Evolutionary conservation across 2,113 vertebrate genomes (phyloP).

Genomic region (Amphiprion percula): DNA sequence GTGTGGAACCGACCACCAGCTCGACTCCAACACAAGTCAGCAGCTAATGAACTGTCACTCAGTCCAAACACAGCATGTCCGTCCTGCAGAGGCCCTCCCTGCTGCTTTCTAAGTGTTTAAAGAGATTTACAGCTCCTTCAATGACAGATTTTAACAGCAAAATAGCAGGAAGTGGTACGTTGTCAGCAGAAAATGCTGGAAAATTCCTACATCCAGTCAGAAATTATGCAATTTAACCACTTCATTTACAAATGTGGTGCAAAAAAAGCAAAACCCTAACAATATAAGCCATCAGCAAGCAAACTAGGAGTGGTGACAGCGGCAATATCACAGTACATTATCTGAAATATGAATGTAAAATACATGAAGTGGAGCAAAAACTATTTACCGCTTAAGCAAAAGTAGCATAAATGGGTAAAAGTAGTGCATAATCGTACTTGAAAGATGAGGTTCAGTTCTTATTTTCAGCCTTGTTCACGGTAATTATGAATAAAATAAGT

Average conservation of each 20-base stretch:
- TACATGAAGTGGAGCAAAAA: too few relatives aligned
- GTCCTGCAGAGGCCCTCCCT: constrained; percentile 12
- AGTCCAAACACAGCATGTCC: constrained; percentile 21
- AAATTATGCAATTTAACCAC: background rate
- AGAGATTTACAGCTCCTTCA: background rate
- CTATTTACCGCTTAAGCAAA: too few relatives aligned
- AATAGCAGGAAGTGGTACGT: too few relatives aligned
- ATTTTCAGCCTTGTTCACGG: too few relatives aligned
- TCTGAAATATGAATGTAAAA: too few relatives aligned
- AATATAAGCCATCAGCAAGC: too few relatives aligned
- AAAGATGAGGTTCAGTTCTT: too few relatives aligned
- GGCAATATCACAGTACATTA: too few relatives aligned
- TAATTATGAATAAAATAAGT: too few relatives aligned
- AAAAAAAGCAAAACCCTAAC: background rate
- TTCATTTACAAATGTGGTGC: background rate
- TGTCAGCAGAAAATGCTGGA: background rate
- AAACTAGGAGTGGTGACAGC: too few relatives aligned
- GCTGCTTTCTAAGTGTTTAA: background rate
- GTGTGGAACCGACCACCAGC: constrained; percentile 57
- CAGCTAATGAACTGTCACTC: constrained; percentile 56
- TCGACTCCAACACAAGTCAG: constrained; percentile 28
- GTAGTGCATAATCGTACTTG: too few relatives aligned
- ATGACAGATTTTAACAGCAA: background rate
- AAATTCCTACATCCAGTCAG: background rate
- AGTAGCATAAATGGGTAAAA: too few relatives aligned